These are phyloP conservation scores for Latrodectus geometricus DNA, from an alignment of 1,140 invertebrate species.

Conservation along the genomic window DNA sequence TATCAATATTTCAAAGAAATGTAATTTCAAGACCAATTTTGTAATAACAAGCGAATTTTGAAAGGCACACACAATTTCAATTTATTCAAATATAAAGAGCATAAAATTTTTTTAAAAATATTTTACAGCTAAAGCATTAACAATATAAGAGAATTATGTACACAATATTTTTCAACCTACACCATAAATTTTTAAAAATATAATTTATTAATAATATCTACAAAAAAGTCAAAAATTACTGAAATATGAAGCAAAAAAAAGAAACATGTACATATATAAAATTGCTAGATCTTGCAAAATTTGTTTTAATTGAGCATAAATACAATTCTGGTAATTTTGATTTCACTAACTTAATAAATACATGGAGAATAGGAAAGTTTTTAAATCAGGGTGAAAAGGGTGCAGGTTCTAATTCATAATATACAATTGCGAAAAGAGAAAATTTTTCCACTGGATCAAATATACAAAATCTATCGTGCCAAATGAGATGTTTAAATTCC, in stretches of 20 bases:
- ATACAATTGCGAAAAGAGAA: slow-evolving; percentile 30
- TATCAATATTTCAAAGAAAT: neutral
- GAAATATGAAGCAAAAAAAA: too few relatives aligned
- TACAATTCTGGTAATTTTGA: neutral
- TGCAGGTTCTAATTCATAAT: slow-evolving; percentile 47
- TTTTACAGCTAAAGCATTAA: neutral
- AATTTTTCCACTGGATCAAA: slow-evolving; percentile 25
- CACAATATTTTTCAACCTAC: neutral
- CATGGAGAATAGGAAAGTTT: neutral
- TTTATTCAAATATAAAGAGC: slow-evolving; percentile 3
- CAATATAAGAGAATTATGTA: neutral
- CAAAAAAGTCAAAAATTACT: neutral
- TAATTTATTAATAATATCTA: neutral
- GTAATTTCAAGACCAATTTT: slow-evolving; percentile 9
- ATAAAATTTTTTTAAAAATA: neutral
- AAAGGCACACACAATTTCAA: neutral
- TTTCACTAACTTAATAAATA: slow-evolving; percentile 9
- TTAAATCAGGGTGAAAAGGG: slow-evolving; percentile 8
- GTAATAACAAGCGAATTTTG: neutral
- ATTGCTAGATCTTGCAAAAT: too few relatives aligned
- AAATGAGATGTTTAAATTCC: slow-evolving; percentile 41
- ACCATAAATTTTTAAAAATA: neutral
- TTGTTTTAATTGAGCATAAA: too few relatives aligned
- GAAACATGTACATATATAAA: too few relatives aligned
- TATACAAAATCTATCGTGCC: slow-evolving; percentile 39